These are phyloP conservation scores for Macroramphosus scolopax DNA, from an alignment of 2,797 vertebrate genomes.

Conservation along the genomic window DNA sequence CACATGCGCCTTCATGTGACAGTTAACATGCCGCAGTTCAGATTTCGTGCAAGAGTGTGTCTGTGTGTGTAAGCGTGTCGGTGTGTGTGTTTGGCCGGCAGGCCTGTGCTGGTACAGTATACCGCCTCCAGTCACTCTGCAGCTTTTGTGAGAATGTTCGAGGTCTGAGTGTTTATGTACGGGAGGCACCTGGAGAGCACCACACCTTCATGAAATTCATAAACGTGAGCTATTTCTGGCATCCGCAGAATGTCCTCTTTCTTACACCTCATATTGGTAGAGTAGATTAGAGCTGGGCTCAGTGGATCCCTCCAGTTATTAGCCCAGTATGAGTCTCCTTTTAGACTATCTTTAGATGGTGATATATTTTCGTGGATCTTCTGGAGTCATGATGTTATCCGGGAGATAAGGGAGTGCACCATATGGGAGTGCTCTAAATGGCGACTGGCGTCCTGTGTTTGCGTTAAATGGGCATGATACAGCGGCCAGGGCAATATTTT, in stretches of 20 bases:
- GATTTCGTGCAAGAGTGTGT: not conserved
- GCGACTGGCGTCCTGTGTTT: constrained; percentile 67
- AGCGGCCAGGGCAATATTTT: constrained; percentile 73
- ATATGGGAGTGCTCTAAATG: constrained; percentile 68
- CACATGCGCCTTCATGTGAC: too few relatives aligned
- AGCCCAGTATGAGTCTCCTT: constrained; percentile 45
- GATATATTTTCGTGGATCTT: constrained; percentile 61
- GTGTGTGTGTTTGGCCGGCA: constrained; percentile 68
- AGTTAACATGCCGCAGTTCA: too few relatives aligned
- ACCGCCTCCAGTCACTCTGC: constrained; percentile 74
- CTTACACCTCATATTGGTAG: constrained; percentile 53
- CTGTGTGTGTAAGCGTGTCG: constrained; percentile 15
- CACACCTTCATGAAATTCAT: constrained; percentile 82
- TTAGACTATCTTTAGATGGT: constrained; percentile 58
- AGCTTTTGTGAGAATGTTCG: constrained; percentile 80
- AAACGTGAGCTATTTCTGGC: constrained; percentile 75
- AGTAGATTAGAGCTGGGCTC: constrained; percentile 63
- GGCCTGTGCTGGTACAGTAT: constrained; percentile 77
- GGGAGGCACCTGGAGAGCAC: constrained; percentile 81
- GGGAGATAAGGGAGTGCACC: constrained; percentile 54
- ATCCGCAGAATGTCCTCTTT: constrained; percentile 70
- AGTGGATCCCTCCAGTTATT: constrained; percentile 66
- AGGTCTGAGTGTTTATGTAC: constrained; percentile 71
- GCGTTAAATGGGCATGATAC: constrained; percentile 72
- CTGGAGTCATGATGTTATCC: constrained; percentile 60